Base-by-base conservation (phyloP, 2,797 vertebrate genomes). In the Alcedo quadribrachys region DNA sequence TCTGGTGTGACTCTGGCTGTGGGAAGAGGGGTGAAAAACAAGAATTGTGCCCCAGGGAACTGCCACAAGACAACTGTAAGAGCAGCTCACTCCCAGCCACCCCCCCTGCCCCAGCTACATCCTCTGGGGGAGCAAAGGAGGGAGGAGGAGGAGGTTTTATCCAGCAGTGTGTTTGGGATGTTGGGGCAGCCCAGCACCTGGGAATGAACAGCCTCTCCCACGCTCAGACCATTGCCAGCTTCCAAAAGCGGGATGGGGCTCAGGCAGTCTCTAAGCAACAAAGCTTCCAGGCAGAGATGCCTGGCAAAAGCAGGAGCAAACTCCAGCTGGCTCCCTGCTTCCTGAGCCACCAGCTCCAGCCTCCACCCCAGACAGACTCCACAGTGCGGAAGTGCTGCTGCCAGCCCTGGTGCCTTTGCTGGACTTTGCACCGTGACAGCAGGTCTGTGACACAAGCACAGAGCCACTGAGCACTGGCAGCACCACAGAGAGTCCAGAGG, bases 371-470 rank as follows among this genome's bases (percentile, higher is more conserved):
- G 60, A 25, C 16, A 7, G n/a, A 27, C 51, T 32, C 20, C 4
- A 1, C 2, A 8, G 12, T 20, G 22, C 24, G 13, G 43, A 17
- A 18, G 8, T 66, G 32, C 15, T 15, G 1, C 27, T 0, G 0
- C 28, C 54, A 55, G 32, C 65, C 42, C 46, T 0, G 0, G 58
- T 43, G 51, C 48, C 19, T 33, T 20, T 73, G 61, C 33, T 0
- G 2, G 33, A 53, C 70, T 70, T 48, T 55, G 42, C 24, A 2
- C 4, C 3, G 0, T 14, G 4, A 20, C 21, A 8, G 25, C 0
- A 4, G 57, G 33, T 50, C 32, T 77, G 68, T 1, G 8, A 8
- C 40, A 30, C 6, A 4, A 9, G 46, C 50, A 24, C 0, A 0
- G 33, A 45, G 57, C 37, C 22, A 28, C 57, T 0, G 4, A 55